Percentiles rank a stretch among this genome's conserved stretches.
Conservation (phyloP, 2,888 invertebrate genomes). For the Clepsis dumicolana region DNA sequence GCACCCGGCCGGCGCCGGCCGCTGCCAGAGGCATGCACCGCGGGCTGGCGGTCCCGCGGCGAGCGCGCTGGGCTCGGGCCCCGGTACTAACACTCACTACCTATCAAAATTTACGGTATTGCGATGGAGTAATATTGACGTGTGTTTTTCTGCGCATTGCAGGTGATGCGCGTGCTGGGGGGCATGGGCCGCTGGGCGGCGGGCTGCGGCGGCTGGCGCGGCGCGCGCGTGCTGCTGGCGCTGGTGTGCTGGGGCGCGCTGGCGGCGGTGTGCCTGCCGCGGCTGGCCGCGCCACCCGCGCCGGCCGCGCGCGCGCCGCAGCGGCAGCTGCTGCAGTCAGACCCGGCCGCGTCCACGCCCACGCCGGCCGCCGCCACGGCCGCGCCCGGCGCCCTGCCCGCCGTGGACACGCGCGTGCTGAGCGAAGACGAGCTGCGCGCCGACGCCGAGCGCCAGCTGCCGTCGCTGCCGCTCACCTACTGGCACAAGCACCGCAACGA, state of each 20-base stretch:
- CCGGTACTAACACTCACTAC: not conserved
- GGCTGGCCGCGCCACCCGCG: conserved; percentile 60
- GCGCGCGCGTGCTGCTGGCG: conserved; percentile 74
- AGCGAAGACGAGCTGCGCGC: conserved; percentile 91
- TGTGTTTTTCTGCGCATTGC: conserved; percentile 50
- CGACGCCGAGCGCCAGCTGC: conserved; percentile 92
- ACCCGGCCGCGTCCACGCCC: conserved; percentile 57
- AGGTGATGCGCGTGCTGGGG: conserved; percentile 76
- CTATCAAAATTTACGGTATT: no score
- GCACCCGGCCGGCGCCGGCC: no score
- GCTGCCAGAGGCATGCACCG: not conserved
- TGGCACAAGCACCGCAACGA: conserved; percentile 94
- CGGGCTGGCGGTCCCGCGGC: not conserved
- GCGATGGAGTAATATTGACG: conserved; percentile 1
- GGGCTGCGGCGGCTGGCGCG: conserved; percentile 63
- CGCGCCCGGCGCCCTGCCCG: conserved; percentile 48
- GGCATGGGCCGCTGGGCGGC: conserved; percentile 51
- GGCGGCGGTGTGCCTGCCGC: conserved; percentile 69
- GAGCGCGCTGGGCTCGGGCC: not conserved
- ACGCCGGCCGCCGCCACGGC: conserved; percentile 46
- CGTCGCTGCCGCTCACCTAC: conserved; percentile 94
- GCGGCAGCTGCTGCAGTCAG: conserved; percentile 64
- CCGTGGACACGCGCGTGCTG: conserved; percentile 67
- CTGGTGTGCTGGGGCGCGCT: conserved; percentile 76
- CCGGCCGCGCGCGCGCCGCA: conserved; percentile 52